These are phyloP conservation scores for Erpetoichthys calabaricus DNA, from an alignment of 2,797 vertebrate genomes.

Conservation along the genomic window DNA sequence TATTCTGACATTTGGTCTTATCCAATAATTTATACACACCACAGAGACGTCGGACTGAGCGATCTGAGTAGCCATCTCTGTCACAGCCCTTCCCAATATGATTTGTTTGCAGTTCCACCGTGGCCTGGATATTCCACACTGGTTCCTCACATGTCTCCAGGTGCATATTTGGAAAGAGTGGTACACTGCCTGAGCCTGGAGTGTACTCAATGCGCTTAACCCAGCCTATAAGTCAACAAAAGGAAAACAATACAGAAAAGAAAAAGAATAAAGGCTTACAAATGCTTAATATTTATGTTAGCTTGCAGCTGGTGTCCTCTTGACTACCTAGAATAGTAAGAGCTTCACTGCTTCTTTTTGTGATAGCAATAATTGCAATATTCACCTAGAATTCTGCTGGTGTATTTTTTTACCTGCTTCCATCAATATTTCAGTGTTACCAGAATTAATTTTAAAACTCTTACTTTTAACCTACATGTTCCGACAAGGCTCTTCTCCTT, in stretches of 20 bases:
- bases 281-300: background rate
- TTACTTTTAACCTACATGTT: too few relatives aligned
- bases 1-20: background rate
- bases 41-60: constrained; percentile 83
- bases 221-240: constrained; percentile 59
- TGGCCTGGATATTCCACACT: constrained; percentile 92
- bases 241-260: constrained; percentile 6
- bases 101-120: constrained; percentile 89
- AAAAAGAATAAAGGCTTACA: background rate
- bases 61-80: constrained; percentile 91
- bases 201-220: constrained; percentile 90
- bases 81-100: constrained; percentile 96
- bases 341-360: too few relatives aligned
- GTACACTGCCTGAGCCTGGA: constrained; percentile 77
- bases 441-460: too few relatives aligned
- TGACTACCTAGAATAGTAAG: too few relatives aligned
- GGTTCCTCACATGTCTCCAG: constrained; percentile 92
- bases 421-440: too few relatives aligned
- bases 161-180: constrained; percentile 81
- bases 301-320: too few relatives aligned
- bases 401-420: too few relatives aligned
- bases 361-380: too few relatives aligned
- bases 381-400: too few relatives aligned
- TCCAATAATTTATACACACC: constrained; percentile 43
- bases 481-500: too few relatives aligned